Percentiles rank a stretch among this genome's conserved stretches.
These are phyloP conservation scores for Himalopsyche anomala DNA, from an alignment of 2,888 invertebrate genomes.

Conservation along the genomic window DNA sequence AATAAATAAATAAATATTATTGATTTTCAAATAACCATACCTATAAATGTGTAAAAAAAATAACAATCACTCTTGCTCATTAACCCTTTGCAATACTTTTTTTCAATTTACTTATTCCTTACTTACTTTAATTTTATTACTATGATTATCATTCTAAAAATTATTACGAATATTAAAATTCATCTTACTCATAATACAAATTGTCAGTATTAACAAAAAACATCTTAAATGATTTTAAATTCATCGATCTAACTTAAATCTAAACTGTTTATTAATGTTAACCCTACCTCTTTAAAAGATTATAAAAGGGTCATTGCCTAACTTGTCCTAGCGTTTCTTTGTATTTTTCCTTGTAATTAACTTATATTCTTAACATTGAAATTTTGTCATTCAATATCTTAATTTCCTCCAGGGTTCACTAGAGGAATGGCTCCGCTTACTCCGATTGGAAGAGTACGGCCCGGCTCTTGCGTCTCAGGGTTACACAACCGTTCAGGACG, in stretches of 20 bases:
- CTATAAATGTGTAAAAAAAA: too few species aligned
- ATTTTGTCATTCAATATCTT: not conserved
- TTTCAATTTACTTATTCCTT: too few species aligned
- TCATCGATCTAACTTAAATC: too few species aligned
- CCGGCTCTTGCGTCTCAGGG: conserved; percentile 94
- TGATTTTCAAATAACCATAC: not conserved
- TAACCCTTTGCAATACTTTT: too few species aligned
- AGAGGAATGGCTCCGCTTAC: conserved; percentile 94
- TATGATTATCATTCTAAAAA: not conserved
- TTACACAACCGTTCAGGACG: conserved; percentile 94
- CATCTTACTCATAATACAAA: not conserved
- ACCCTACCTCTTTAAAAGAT: too few species aligned
- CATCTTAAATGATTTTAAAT: not conserved
- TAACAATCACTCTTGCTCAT: too few species aligned
- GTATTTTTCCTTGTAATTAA: too few species aligned
- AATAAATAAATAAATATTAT: conserved; percentile 48
- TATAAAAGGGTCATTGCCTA: too few species aligned
- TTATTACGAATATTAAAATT: not conserved
- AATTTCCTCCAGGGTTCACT: conserved; percentile 84
- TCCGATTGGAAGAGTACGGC: conserved; percentile 95
- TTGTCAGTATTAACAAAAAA: too few species aligned
- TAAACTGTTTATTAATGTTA: too few species aligned
- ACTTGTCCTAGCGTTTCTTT: too few species aligned
- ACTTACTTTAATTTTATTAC: not conserved
- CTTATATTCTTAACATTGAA: not conserved